Evolutionary conservation across 2,113 vertebrate species (phyloP), one percentile per base, ranked within the genome.

Genomic region (Rutilus rutilus): DNA sequence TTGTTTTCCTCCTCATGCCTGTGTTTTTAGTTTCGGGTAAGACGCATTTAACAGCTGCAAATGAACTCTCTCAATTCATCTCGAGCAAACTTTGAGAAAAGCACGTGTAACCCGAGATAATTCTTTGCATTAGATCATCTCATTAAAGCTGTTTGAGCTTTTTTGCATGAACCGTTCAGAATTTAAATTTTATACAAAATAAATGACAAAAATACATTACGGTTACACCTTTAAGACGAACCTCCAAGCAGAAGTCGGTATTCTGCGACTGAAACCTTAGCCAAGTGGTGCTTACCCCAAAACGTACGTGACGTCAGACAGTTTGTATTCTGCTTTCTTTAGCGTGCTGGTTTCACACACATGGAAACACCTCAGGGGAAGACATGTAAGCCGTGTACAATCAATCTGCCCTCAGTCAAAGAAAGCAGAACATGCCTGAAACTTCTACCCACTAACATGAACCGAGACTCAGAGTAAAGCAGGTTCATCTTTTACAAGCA

Each of bases 171-270:
- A 67, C 3, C 6, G 64, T 52, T 82, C 69, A 19, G 19, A 45
- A 82, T 82, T 69, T n/a, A 69, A 82, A 15, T 23, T 12, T 69
- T 21, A 82, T 30, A 82, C 77, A 69, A 82, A 81, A 47, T 64
- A 25, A 64, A 64, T 12, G 8, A 30, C 15, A 19, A 45, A 62
- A 62, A 27, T 19, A 7, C 78, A 45, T 78, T 78, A 60, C 8
- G 2, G 57, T 27, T 45, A 15, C 0, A 42, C 17, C 57, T 59
- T 39, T 42, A 42, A 62, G 3, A 79, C 17, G 7, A 42, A 45
- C 57, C 78, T 78, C 30, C 52, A 21, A 57, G 54, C 54, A 1
- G 6, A 57, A 57, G 52, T 8, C 6, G 1, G 50, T 21, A 33
- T 57, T 57, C 30, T 42, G 57, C 36, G 12, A 59, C 12, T 64